These are phyloP conservation scores for Anthopleura xanthogrammica DNA, from an alignment of 92 coral and sea anemone species.

Conservation along the genomic window DNA sequence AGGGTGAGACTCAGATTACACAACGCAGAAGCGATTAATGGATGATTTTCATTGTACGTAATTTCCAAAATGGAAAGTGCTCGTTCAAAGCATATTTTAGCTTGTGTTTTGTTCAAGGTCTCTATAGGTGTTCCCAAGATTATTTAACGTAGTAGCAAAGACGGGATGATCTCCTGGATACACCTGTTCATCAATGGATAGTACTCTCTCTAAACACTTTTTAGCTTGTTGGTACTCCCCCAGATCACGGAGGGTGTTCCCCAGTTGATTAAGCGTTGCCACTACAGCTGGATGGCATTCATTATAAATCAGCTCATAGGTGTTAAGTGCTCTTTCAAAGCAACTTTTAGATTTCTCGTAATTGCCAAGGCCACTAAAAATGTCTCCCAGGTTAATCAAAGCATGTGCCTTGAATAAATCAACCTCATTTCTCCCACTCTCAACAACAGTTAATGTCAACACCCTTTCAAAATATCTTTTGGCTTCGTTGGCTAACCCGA, in stretches of 20 bases:
- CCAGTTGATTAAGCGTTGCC: constrained; percentile 11
- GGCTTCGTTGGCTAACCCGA: constrained; percentile 1
- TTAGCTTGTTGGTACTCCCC: constrained; percentile 9
- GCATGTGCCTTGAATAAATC: constrained; percentile 13
- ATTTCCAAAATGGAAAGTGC: constrained; percentile 8
- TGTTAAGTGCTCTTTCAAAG: constrained; percentile 12
- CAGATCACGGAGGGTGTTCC: neutral
- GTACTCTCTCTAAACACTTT: neutral
- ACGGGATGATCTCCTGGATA: neutral
- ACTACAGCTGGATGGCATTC: neutral
- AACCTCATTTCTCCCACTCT: neutral
- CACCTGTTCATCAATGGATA: neutral
- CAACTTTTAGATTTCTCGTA: neutral
- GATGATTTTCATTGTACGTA: constrained; percentile 11
- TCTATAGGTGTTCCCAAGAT: neutral
- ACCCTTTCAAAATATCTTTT: constrained; percentile 14
- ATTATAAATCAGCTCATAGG: neutral
- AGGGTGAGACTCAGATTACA: neutral
- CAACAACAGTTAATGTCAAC: neutral
- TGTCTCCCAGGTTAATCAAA: constrained; percentile 11
- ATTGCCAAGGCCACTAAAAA: constrained; percentile 13
- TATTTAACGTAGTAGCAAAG: constrained; percentile 14
- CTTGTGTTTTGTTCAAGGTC: neutral
- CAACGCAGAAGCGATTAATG: neutral
- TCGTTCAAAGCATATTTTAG: neutral